Percentiles rank a stretch among this genome's conserved stretches.
Conservation (phyloP, 1,140 invertebrate species). For the Tetramorium simillimum region DNA sequence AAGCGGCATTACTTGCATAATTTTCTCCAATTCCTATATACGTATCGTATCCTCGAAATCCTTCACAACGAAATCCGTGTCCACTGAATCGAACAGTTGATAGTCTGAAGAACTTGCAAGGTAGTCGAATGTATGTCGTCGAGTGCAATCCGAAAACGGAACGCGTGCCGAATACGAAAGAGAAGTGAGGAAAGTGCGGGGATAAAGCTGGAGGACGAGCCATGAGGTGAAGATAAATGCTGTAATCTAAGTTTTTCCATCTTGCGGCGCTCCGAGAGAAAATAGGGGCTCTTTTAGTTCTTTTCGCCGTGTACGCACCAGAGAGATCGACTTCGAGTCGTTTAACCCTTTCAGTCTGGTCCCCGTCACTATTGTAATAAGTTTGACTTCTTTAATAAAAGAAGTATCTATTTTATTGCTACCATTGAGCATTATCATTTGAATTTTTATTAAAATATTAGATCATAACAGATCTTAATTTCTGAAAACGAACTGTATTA, state of each 20-base stretch:
- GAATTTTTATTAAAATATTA: not conserved
- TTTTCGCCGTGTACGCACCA: slow-evolving; percentile 7
- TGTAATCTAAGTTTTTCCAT: slow-evolving; percentile 78
- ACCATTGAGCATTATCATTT: not conserved
- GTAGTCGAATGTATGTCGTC: slow-evolving; percentile 58
- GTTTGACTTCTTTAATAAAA: not conserved
- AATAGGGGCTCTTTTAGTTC: slow-evolving; percentile 1
- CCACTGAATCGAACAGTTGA: slow-evolving; percentile 42
- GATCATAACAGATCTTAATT: not conserved
- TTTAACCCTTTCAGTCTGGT: slow-evolving; percentile 8
- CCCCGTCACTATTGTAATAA: not conserved
- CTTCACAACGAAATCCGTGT: slow-evolving; percentile 24
- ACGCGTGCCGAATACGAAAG: slow-evolving; percentile 57
- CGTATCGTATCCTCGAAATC: not conserved
- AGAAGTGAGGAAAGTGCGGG: slow-evolving; percentile 37
- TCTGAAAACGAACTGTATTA: not conserved
- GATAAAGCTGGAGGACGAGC: slow-evolving; percentile 21
- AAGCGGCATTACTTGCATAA: not conserved
- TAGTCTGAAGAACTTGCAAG: slow-evolving; percentile 59
- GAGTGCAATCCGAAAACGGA: slow-evolving; percentile 42
- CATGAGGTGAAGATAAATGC: slow-evolving; percentile 72
- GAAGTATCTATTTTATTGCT: not conserved
- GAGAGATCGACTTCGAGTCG: not conserved
- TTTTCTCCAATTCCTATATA: not conserved
- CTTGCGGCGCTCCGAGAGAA: slow-evolving; percentile 42